Percentiles rank a stretch among this genome's conserved stretches.
Evolutionary conservation across 2,113 vertebrate species (phyloP).

Genomic region (Anser brachyrhynchus): DNA sequence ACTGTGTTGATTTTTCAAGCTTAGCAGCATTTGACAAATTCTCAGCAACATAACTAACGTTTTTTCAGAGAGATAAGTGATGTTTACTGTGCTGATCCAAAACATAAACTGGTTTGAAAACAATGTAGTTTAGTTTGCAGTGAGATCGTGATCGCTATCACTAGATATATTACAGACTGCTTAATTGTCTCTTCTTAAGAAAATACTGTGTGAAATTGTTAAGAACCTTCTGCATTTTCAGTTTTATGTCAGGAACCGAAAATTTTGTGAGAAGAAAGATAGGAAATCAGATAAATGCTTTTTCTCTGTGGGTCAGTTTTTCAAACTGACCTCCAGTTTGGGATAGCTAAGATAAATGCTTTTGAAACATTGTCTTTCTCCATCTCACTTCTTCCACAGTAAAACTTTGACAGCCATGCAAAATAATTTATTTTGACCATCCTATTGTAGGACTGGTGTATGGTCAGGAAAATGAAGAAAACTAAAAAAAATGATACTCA

Average conservation of each 20-base stretch:
- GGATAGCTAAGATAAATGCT: not conserved
- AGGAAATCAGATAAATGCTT: not conserved
- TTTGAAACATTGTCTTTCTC: not conserved
- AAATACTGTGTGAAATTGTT: not conserved
- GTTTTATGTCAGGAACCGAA: not conserved
- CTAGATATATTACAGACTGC: not conserved
- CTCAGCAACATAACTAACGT: not conserved
- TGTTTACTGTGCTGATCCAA: not conserved
- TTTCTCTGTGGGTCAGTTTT: not conserved
- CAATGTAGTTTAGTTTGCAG: not conserved
- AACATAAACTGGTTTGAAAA: conserved; percentile 15
- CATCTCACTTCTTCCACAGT: not conserved
- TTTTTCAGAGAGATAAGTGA: not conserved
- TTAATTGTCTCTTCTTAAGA: not conserved
- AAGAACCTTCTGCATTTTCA: not conserved
- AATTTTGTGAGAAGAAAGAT: not conserved
- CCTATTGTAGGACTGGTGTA: not conserved
- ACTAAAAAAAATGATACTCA: not conserved
- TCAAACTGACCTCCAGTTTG: not conserved
- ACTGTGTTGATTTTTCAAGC: not conserved
- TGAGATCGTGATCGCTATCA: not conserved
- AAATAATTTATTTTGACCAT: not conserved
- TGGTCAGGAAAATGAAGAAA: not conserved
- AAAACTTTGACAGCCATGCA: not conserved
- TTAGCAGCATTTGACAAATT: not conserved